phyloP scores from a whole-genome alignment of 2,888 invertebrate species.

The Siphlonurus alternatus region DNA sequence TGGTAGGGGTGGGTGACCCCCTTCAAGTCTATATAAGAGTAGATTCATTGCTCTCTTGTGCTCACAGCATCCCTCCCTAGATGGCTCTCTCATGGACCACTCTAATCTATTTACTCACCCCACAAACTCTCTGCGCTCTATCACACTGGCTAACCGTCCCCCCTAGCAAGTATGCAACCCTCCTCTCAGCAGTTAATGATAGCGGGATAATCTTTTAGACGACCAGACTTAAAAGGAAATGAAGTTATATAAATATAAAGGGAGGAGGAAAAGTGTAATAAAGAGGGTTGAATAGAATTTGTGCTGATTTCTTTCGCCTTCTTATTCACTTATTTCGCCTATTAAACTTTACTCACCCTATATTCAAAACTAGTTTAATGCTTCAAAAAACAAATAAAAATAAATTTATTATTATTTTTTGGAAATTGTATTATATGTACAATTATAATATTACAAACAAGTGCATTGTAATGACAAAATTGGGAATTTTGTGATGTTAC shows the following conservation, averaged over 20 bases:
- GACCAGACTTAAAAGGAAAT: not conserved
- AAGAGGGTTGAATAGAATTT: not conserved
- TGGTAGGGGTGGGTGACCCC: not conserved
- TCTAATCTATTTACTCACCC: constrained; percentile 1
- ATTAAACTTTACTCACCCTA: not conserved
- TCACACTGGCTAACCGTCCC: not conserved
- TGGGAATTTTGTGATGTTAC: too few species aligned
- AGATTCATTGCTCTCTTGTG: not conserved
- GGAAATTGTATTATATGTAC: too few species aligned
- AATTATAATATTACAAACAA: too few species aligned
- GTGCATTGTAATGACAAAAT: too few species aligned
- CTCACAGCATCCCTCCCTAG: too few species aligned
- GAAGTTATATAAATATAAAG: not conserved
- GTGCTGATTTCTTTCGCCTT: not conserved
- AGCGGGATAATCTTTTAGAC: not conserved
- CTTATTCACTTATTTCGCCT: constrained; percentile 1
- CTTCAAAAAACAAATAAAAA: not conserved
- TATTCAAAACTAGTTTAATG: not conserved
- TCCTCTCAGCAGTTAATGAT: not conserved
- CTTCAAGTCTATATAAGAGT: not conserved
- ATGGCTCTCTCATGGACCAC: not conserved
- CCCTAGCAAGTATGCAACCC: not conserved
- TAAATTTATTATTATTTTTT: too few species aligned
- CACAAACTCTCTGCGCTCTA: too few species aligned
- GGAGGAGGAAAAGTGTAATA: not conserved